A percentile compares a stretch with the other conserved stretches of the same genome.
Conservation (phyloP, 2,888 invertebrate genomes). For the Dynastes maya region DNA sequence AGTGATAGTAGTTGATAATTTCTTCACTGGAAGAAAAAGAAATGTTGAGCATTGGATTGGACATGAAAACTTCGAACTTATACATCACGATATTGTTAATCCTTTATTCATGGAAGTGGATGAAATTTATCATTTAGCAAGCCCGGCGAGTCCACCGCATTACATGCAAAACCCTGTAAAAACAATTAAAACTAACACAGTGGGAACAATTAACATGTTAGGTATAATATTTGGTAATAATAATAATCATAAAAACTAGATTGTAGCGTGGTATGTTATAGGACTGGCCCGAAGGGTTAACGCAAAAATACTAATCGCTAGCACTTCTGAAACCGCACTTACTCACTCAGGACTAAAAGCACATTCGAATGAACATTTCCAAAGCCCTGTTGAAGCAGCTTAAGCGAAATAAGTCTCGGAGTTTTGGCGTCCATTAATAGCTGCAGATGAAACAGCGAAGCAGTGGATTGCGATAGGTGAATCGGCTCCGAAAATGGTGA, state of each 20-base stretch:
- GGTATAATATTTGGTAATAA: conserved; percentile 72
- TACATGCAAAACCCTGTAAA: conserved; percentile 99
- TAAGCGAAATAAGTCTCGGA: no score
- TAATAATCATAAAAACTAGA: neutral
- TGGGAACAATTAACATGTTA: conserved; percentile 95
- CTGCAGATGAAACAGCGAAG: no score
- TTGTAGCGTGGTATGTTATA: conserved; percentile 66
- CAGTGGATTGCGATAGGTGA: no score
- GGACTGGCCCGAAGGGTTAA: conserved; percentile 94
- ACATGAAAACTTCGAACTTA: conserved; percentile 98
- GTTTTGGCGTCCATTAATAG: no score
- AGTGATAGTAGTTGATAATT: conserved; percentile 97
- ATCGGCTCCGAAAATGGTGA: no score
- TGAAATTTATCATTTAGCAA: conserved; percentile 98
- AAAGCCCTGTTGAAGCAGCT: no score
- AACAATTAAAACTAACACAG: conserved; percentile 98
- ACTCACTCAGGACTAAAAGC: no score
- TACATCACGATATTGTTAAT: conserved; percentile 99
- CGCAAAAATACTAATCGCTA: conserved; percentile 94
- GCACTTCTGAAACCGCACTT: conserved; percentile 86
- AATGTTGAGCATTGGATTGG: conserved; percentile 99
- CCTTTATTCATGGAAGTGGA: conserved; percentile 97
- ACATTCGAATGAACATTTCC: no score
- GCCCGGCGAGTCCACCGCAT: conserved; percentile 99
- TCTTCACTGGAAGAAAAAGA: conserved; percentile 96